A percentile compares a stretch with the other conserved stretches of the same genome.
Conservation (phyloP, 2,113 vertebrate species). For the Heterocephalus glaber region DNA sequence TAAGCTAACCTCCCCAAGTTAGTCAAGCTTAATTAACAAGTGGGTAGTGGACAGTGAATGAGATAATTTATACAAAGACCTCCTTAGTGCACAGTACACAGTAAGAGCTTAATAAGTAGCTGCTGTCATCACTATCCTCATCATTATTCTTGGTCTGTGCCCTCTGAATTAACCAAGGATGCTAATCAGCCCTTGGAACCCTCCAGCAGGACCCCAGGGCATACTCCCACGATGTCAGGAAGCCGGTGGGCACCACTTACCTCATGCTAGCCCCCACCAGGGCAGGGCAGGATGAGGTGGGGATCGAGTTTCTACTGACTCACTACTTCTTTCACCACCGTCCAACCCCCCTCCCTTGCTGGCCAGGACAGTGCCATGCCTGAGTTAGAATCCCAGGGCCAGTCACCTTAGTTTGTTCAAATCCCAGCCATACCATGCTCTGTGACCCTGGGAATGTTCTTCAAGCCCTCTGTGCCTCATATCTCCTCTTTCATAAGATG, state of each 20-base stretch:
- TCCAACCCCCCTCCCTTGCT: neutral
- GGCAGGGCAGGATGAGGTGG: slow-evolving; percentile 66
- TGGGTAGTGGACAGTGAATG: neutral
- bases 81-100: neutral
- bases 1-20: slow-evolving; percentile 13
- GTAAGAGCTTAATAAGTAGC: slow-evolving; percentile 35
- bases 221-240: slow-evolving; percentile 53
- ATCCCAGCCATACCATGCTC: neutral
- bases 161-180: slow-evolving; percentile 23
- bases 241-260: slow-evolving; percentile 53
- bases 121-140: slow-evolving; percentile 10
- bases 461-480: neutral
- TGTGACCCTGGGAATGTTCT: slow-evolving; percentile 20
- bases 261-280: neutral
- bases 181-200: slow-evolving; percentile 15
- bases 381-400: neutral
- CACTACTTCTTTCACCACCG: slow-evolving; percentile 67
- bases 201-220: slow-evolving; percentile 51
- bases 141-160: slow-evolving; percentile 1
- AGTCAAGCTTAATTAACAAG: slow-evolving; percentile 41
- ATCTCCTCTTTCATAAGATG: slow-evolving; percentile 40
- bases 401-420: neutral
- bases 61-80: slow-evolving; percentile 42
- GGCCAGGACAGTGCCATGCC: neutral
- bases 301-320: slow-evolving; percentile 72